Base-by-base conservation (phyloP, 1,140 invertebrate genomes). In the Diploscapter pachys region DNA sequence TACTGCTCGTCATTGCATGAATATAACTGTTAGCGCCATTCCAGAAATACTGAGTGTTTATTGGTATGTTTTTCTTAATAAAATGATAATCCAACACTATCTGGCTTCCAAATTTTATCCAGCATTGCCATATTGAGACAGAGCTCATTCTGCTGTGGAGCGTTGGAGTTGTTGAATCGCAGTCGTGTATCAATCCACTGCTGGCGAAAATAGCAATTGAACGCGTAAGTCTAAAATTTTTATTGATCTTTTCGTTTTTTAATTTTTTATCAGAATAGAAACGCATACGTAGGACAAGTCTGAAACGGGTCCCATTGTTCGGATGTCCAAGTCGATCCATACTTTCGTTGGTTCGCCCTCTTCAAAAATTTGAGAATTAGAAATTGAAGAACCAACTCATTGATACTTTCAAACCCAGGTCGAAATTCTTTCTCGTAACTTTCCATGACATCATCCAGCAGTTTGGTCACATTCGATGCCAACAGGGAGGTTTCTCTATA, bases 201-300 rank as follows among this genome's bases (percentile, higher is more conserved):
- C 81, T 90, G 90, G 5, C 95, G 90, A 85, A 97, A 96, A 85
- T 97, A 97, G 51, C 76, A 78, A 70, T 72, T 71, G 66, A 78
- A 78, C 3, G 65, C 57, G 65, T 73, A 78, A 8, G 76, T 75
- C 65, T 78, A 53, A 11, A 74, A 69, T 31, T 31, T 1, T 0
- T 31, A 31, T 31, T 31, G 31, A 31, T 65, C 1, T 11, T 48
- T 48, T n/a, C 48, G 8, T 11, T n/a, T 51, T 6, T 59, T 6
- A n/a, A 69, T 63, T 6, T 69, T 69, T 55, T 69, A 52, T 6
- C 50, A 69, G 9, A 8, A 8, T 54, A 2, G 51, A 8, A n/a
- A 5, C 48, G 65, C 71, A 51, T 4, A 72, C 71, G 65, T 72
- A 13, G 4, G 57, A 55, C 51, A 71, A 56, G 50, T 76, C 75